phyloP scores from a whole-genome alignment of 1,140 invertebrate species.

The Macrobrachium nipponense region DNA sequence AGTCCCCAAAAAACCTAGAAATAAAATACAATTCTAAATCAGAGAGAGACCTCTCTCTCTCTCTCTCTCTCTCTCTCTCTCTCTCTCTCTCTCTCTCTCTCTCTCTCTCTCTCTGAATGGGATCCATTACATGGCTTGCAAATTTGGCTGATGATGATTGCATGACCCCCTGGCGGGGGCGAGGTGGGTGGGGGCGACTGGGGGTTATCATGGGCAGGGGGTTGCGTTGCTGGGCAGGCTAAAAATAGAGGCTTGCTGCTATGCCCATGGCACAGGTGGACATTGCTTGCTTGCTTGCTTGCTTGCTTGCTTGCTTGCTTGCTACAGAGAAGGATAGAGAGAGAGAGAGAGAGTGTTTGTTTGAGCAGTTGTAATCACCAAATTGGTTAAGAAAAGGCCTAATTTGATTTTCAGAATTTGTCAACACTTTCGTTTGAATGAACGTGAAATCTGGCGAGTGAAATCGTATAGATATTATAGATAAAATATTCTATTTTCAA shows the following conservation, averaged over 20 bases:
- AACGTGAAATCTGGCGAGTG: too few relatives aligned
- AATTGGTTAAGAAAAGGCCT: too few relatives aligned
- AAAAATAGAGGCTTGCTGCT: background rate
- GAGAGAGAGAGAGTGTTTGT: background rate
- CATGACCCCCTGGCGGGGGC: too few relatives aligned
- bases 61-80: conserved; percentile 18
- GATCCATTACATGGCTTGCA: background rate
- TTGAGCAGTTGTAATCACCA: too few relatives aligned
- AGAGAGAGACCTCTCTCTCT: background rate
- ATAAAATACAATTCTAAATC: background rate
- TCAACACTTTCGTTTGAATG: too few relatives aligned
- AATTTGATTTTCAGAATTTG: too few relatives aligned
- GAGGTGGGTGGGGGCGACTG: background rate
- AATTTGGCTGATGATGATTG: background rate
- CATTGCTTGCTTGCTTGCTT: background rate
- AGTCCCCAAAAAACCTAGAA: background rate
- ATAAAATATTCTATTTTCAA: too few relatives aligned
- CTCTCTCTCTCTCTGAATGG: background rate
- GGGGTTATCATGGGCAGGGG: background rate
- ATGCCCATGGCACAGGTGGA: background rate
- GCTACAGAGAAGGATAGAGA: background rate
- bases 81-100: conserved; percentile 4
- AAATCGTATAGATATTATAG: too few relatives aligned
- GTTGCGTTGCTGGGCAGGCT: background rate
- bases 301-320: background rate